Evolutionary conservation across 2,888 invertebrate species (phyloP).

Genomic region (Sisyra terminalis): DNA sequence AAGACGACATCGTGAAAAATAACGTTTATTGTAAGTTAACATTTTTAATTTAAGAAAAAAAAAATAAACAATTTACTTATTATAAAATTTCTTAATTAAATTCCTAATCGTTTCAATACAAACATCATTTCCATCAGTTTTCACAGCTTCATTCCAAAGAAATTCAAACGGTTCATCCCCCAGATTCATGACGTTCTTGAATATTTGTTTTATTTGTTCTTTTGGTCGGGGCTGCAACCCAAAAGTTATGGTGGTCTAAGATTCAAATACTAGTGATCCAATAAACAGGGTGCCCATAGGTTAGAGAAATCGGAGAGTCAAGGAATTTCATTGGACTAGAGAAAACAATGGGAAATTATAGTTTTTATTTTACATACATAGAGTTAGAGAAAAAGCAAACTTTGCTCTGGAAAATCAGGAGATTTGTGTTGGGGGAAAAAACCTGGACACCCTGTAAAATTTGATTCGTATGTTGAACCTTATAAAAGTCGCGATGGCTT

Average conservation of each 20-base stretch:
- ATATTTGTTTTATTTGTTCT: constrained; percentile 27
- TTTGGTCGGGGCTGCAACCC: constrained; percentile 20
- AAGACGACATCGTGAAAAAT: constrained; percentile 11
- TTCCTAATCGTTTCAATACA: constrained; percentile 35
- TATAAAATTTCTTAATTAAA: constrained; percentile 15
- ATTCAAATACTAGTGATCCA: no score
- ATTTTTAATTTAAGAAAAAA: constrained; percentile 12
- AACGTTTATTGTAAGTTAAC: background rate
- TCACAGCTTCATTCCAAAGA: constrained; percentile 33
- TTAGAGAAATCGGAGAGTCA: no score
- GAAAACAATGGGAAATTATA: no score
- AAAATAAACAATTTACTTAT: constrained; percentile 22
- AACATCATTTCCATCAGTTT: constrained; percentile 34
- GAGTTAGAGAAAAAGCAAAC: no score
- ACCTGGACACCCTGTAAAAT: no score
- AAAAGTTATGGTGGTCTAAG: no score
- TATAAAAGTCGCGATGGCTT: constrained; percentile 25
- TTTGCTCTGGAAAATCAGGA: no score
- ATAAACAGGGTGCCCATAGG: no score
- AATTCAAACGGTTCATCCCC: constrained; percentile 30
- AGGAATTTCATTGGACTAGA: no score
- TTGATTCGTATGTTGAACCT: constrained; percentile 15
- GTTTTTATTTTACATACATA: no score
- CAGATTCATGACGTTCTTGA: constrained; percentile 32
- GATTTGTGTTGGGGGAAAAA: no score